These are phyloP conservation scores for Arbacia lixula DNA, from an alignment of 53 echinoderm and acorn worm species.

Conservation along the genomic window DNA sequence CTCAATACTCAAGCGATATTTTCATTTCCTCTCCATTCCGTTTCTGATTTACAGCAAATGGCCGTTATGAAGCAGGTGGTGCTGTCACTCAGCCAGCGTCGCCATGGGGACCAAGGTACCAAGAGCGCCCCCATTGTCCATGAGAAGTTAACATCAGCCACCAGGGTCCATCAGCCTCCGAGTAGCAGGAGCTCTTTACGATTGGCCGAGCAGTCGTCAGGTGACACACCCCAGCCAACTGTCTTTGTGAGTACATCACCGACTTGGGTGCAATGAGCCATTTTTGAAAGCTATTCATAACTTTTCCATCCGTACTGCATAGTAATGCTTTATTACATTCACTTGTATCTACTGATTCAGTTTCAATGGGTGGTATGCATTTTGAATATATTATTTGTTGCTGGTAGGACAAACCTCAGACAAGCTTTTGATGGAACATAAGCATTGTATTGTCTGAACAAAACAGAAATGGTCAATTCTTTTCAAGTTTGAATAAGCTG, in stretches of 20 bases:
- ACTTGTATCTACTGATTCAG: too few relatives aligned
- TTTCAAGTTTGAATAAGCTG: too few relatives aligned
- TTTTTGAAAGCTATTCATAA: background rate
- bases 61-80: slow-evolving; percentile 97
- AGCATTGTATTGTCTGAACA: too few relatives aligned
- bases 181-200: background rate
- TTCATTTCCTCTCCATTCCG: background rate
- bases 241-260: slow-evolving; percentile 80
- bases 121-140: slow-evolving; percentile 49
- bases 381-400: background rate
- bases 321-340: background rate
- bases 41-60: slow-evolving; percentile 76
- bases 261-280: background rate
- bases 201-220: background rate
- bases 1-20: too few relatives aligned
- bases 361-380: background rate
- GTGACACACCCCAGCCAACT: slow-evolving; percentile 76
- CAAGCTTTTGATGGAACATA: too few relatives aligned
- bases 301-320: background rate
- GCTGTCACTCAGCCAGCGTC: slow-evolving; percentile 70
- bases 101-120: slow-evolving; percentile 20
- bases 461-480: too few relatives aligned
- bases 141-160: slow-evolving; percentile 57
- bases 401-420: too few relatives aligned
- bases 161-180: slow-evolving; percentile 11